These are phyloP conservation scores for Peucedramus taeniatus DNA, from an alignment of 2,113 vertebrate genomes.

Conservation along the genomic window DNA sequence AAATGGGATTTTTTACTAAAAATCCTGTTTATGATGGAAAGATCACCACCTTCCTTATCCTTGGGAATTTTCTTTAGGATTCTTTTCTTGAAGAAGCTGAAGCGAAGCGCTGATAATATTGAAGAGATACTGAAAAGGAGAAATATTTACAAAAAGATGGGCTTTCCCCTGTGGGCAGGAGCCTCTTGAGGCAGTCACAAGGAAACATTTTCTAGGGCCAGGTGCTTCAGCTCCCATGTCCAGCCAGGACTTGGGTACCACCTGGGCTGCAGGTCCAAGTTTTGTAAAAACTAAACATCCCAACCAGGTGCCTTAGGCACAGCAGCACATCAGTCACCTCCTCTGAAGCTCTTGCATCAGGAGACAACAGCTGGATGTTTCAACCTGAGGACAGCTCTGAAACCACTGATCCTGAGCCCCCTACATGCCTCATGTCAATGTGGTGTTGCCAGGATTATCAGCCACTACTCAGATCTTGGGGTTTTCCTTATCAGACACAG, in stretches of 20 bases:
- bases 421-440: rapidly evolving
- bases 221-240: background rate
- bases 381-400: background rate
- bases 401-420: background rate
- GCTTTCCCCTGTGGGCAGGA: background rate
- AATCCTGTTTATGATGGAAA: background rate
- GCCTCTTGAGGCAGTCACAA: background rate
- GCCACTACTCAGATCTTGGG: background rate
- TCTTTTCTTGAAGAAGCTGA: background rate
- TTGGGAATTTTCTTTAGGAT: background rate
- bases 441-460: background rate
- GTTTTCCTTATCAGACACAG: background rate
- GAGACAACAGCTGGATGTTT: background rate
- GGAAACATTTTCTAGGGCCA: background rate
- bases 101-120: background rate
- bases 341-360: background rate
- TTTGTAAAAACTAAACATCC: background rate
- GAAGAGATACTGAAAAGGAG: background rate
- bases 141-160: background rate
- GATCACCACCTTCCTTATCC: background rate
- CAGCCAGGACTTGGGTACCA: background rate
- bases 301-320: background rate
- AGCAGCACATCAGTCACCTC: background rate
- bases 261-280: background rate
- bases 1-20: background rate